Base-by-base conservation (phyloP, 2,113 vertebrate genomes). In the Thomomys bottae region DNA sequence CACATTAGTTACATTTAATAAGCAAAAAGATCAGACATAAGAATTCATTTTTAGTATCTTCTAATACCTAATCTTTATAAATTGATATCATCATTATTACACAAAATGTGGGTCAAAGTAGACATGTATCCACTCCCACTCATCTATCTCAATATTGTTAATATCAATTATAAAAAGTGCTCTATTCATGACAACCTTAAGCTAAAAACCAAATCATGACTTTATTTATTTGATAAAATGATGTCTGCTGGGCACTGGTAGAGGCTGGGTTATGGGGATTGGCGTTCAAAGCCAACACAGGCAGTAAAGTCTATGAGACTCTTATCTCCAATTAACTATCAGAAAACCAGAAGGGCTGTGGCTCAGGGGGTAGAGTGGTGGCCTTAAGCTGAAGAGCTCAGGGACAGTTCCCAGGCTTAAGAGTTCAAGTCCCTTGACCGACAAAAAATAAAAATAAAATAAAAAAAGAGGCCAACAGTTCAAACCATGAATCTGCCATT, bases 1-100 rank as follows among this genome's bases (percentile, higher is more conserved):
- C 42, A 95, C 61, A 94, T 77, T 82, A 83, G n/a, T 92, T 42
- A 77, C 30, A 93, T 83, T 90, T 84, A 88, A 40, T 84, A 94
- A 93, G 61, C 81, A 88, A 63, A 68, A 94, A 88, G 42, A 94
- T 79, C 61, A 92, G 38, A 30, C 64, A 28, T 79, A 94, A 83
- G 54, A 92, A 87, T 87, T 73, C 12, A 75, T 54, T 92, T 78
- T 80, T 80, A 73, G 70, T 82, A 57, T 9, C 20, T 42, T 64
- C 42, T 34, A 76, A n/a, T 40, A 77, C 0, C 42, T 76, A 21
- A 7, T 87, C 82, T 83, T 93, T 61, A 23, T 81, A 91, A 91
- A 75, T 88, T 72, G 57, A 32, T 70, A 64, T 28, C 59, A 86
- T 34, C 61, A 71, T 66, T 61, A 92, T 76, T 84, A 88, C 34